These are phyloP conservation scores for Gobio gobio DNA, from an alignment of 2,113 vertebrate species.

Conservation along the genomic window DNA sequence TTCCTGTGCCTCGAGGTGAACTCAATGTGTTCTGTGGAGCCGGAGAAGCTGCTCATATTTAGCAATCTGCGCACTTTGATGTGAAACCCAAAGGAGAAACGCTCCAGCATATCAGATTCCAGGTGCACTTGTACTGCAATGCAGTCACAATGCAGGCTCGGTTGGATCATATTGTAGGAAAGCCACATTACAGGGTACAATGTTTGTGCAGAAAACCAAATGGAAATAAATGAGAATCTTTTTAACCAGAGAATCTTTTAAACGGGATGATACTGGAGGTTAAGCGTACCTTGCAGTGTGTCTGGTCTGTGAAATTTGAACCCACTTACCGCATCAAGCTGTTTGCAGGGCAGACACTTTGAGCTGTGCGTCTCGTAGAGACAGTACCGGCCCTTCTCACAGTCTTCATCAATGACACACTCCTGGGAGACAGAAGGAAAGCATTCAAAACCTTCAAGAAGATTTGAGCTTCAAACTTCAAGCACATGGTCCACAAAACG, in stretches of 20 bases:
- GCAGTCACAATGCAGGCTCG: conserved; percentile 64
- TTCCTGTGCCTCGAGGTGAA: conserved; percentile 14
- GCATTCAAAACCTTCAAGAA: neutral
- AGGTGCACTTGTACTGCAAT: conserved; percentile 75
- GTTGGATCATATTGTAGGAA: conserved; percentile 46
- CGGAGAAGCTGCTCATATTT: conserved; percentile 46
- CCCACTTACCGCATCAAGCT: conserved; percentile 76
- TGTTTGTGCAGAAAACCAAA: neutral
- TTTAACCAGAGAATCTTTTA: too few relatives aligned
- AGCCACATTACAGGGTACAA: neutral
- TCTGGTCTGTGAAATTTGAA: neutral
- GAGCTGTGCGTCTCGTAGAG: conserved; percentile 77
- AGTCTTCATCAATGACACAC: conserved; percentile 88
- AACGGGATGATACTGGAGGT: neutral
- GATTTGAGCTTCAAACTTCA: neutral
- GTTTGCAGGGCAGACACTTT: conserved; percentile 84
- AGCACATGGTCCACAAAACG: too few relatives aligned
- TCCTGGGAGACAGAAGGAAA: conserved; percentile 72
- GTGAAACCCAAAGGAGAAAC: conserved; percentile 52
- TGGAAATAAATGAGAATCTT: neutral
- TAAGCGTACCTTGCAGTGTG: neutral
- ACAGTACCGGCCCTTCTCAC: conserved; percentile 83
- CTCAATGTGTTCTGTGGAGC: conserved; percentile 23
- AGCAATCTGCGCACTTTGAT: conserved; percentile 59
- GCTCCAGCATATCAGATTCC: conserved; percentile 59